Evolutionary conservation across 1,140 invertebrate species (phyloP), one percentile per base, ranked within the genome.

Genomic region (Stegodyphus dumicola): DNA sequence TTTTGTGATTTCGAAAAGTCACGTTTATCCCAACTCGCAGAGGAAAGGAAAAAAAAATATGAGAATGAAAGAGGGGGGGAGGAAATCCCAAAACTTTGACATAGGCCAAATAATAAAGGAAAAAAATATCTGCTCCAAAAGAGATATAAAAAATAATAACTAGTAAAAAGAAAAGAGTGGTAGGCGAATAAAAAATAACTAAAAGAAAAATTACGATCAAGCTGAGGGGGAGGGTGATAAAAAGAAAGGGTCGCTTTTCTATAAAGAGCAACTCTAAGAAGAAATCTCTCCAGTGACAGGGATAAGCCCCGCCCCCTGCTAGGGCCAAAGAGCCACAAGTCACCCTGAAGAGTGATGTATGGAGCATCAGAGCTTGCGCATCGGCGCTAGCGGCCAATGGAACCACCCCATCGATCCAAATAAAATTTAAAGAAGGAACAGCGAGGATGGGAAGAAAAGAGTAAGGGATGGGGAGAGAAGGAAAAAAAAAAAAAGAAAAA

Each of bases 201-300:
- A 71, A 49, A 66, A 69, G n/a, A 67, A 67, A 67, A 18, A 17
- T 67, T 17, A 7, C 65, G 15, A 67, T 18, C 65, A 67, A n/a
- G 33, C 33, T 3, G 33, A 33, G 11, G 65, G 13, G 65, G 65
- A 67, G 65, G 65, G 56, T 9, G 56, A 10, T 10, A 60, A 60
- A 5, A 60, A 60, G 15, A 60, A 67, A 85, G 11, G 53, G 73
- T 76, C 73, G 65, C 81, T 77, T 70, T 85, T 85, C 81, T 85
- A 85, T 85, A 70, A 76, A 85, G 71, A 85, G 53, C 51, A 15
- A 69, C 49, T 74, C 70, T 76, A 85, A 85, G 60, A 85, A 85
- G 81, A 85, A 85, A 85, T 85, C 81, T 85, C 71, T 83, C 81
- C 70, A 77, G 81, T 77, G 81, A 85, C 81, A 85, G 65, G 52